Evolutionary conservation across 1,140 invertebrate species (phyloP), one percentile per base, ranked within the genome.

Genomic region (Teleogryllus occipitalis): DNA sequence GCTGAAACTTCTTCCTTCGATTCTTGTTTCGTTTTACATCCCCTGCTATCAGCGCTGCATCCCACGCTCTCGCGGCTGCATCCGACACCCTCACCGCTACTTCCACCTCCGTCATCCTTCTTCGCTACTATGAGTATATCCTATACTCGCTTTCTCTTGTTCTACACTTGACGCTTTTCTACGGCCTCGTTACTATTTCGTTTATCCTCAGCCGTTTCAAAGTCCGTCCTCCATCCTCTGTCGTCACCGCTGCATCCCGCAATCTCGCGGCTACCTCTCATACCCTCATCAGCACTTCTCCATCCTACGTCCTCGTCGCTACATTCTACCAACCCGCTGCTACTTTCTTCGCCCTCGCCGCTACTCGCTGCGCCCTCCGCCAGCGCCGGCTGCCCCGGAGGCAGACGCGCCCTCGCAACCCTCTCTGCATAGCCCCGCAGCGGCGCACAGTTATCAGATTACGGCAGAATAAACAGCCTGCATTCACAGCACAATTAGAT

Each of bases 401-500:
- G 54, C 54, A 65, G 18, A 2, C 18, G 18, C 18, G 7, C 18
- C 10, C 54, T 65, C 18, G 54, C 54, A 65, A 65, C 54, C 54
- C 54, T 65, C 54, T 65, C 54, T 65, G 54, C 54, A 65, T 65
- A 65, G 54, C 54, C 54, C 18, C 54, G 54, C 10, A 65, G 18
- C 10, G 2, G 54, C 10, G 10, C 18, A 14, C 2, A 18, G 54
- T 65, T 65, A 65, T 65, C 54, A 65, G 54, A 65, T 65, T 65
- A 65, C 54, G 54, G 54, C 54, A 65, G 54, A 65, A 65, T 65
- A 65, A 65, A 65, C 54, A 65, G 54, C 54, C 54, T 65, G 54
- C 54, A 65, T 65, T 65, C 54, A 65, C 54, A 65, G 54, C 54
- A 65, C 54, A 65, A 65, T 65, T 65, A 65, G 54, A 65, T 65